Percentiles rank a stretch among this genome's conserved stretches.
Evolutionary conservation across 2,888 invertebrate species (phyloP).

Genomic region (Helleia helle): DNA sequence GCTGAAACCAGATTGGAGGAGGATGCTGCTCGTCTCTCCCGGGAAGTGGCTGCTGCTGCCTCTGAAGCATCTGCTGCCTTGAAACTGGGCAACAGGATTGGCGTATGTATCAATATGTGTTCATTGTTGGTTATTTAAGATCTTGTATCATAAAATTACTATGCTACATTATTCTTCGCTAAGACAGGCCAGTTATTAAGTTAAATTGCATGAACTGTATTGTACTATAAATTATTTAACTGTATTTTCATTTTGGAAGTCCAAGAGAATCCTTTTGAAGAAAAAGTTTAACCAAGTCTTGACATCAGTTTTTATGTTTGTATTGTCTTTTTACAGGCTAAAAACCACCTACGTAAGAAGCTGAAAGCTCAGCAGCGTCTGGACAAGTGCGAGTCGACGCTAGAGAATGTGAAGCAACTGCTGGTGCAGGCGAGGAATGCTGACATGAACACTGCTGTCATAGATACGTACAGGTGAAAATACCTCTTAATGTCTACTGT

Average conservation of each 20-base stretch:
- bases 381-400: slow-evolving; percentile 37
- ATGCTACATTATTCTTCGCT: no score
- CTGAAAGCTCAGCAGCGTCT: slow-evolving; percentile 70
- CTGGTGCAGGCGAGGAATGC: slow-evolving; percentile 45
- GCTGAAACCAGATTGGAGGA: slow-evolving; percentile 40
- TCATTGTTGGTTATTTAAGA: no score
- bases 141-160: no score
- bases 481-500: no score
- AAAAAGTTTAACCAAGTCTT: no score
- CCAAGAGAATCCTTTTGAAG: no score
- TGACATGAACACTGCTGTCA: slow-evolving; percentile 42
- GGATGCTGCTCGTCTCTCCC: slow-evolving; percentile 34
- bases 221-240: no score
- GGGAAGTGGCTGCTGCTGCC: slow-evolving; percentile 37
- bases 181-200: no score
- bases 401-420: slow-evolving; percentile 52
- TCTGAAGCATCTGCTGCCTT: slow-evolving; percentile 43
- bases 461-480: slow-evolving; percentile 60
- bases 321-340: slow-evolving; percentile 56
- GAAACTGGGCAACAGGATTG: slow-evolving; percentile 44
- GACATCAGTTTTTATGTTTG: no score
- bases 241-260: no score
- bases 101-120: no score
- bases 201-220: no score
- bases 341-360: slow-evolving; percentile 75